Base-by-base conservation (phyloP, 2,113 vertebrate genomes). In the Limanda limanda region DNA sequence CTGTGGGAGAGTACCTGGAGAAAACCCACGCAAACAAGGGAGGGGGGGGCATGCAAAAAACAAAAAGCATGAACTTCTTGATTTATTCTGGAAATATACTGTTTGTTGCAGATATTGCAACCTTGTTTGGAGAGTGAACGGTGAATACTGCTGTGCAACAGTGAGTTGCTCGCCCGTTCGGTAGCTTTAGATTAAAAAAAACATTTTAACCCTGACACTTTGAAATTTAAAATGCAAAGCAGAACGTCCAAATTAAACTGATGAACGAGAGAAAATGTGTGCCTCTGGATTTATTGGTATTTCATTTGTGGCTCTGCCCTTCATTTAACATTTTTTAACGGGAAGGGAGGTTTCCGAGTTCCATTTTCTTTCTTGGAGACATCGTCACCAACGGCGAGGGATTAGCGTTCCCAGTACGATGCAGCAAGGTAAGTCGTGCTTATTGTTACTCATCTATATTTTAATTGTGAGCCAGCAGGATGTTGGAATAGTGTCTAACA, bases 181-280 rank as follows among this genome's bases (percentile, higher is more conserved):
- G 23, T 37, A 56, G 25, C 9, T 3, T 78, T 48, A 23, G 61
- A 68, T n/a, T n/a, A 71, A 23, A 24, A 17, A 52, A 61, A 55
- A 76, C 63, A 73, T 51, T 37, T 18, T 81, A 42, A 71, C 48
- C 65, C 37, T 42, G 17, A 58, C 2, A 12, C 48, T n/a, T 37
- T 54, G 60, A 45, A 55, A 61, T 48, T 0, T 78, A 3, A 65
- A 74, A 71, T 70, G 48, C n/a, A 71, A 74, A 74, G 35, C 4
- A 69, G 67, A 25, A 10, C 47, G 48, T 68, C 42, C 59, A 65
- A 60, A 74, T 66, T 31, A 74, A 31, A 6, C n/a, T 59, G 23
- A 58, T 58, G 10, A 61, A 63, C 51, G 63, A 20, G 21, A 57
- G n/a, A 23, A 4, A 11, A 31, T 13, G 27, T 9, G 1, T 17